phyloP scores from a whole-genome alignment of 1,140 invertebrate genomes.

The Pectinophora gossypiella region DNA sequence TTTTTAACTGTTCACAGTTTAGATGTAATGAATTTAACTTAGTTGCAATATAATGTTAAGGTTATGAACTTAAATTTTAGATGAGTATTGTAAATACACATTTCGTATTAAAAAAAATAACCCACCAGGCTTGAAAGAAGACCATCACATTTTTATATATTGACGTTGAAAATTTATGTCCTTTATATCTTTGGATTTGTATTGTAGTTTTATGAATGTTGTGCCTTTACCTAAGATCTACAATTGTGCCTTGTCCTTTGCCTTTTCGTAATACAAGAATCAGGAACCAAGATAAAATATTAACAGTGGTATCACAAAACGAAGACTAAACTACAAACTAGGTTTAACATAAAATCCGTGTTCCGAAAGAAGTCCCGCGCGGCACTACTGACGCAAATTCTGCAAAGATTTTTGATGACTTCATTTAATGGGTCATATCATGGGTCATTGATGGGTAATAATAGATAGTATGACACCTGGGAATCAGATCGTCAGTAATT shows the following conservation, averaged over 20 bases:
- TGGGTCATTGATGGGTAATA: not conserved
- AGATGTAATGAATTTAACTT: too few species aligned
- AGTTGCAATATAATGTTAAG: constrained; percentile 13
- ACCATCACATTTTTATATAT: too few species aligned
- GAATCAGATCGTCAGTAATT: too few species aligned
- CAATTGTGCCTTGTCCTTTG: not conserved
- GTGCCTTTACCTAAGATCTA: not conserved
- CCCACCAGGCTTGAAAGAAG: constrained; percentile 11
- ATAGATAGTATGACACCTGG: too few species aligned
- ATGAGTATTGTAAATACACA: constrained; percentile 15
- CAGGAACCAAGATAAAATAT: not conserved
- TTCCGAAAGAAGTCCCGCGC: not conserved
- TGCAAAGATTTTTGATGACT: not conserved
- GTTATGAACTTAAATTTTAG: constrained; percentile 6
- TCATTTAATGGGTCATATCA: not conserved
- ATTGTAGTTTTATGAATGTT: not conserved
- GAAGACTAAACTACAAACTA: too few species aligned
- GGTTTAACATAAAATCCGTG: not conserved
- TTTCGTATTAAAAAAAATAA: constrained; percentile 10
- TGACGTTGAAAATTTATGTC: too few species aligned
- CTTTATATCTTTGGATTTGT: not conserved
- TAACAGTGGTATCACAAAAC: not conserved
- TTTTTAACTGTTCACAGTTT: too few species aligned
- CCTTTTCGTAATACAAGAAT: not conserved
- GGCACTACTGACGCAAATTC: not conserved